Percentiles rank a stretch among this genome's conserved stretches.
These are phyloP conservation scores for Psophia crepitans DNA, from an alignment of 2,113 vertebrate genomes.

Conservation along the genomic window DNA sequence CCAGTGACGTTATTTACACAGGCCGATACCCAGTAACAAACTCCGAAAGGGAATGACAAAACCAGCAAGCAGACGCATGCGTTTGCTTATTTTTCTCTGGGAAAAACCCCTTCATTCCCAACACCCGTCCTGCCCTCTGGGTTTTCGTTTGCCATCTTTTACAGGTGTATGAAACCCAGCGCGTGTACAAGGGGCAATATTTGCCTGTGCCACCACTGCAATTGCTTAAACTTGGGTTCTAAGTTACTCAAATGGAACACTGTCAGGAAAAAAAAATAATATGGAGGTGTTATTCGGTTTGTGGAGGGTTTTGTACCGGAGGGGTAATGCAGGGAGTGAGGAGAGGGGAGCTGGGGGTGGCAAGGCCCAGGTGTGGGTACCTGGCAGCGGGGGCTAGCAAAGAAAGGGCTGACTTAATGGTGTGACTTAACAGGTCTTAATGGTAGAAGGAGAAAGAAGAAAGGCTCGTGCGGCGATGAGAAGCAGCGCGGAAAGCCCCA, in stretches of 20 bases:
- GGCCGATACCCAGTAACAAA: neutral
- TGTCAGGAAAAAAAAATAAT: too few species aligned
- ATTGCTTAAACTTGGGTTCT: rapidly evolving
- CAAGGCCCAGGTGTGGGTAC: neutral
- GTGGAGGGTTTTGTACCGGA: too few species aligned
- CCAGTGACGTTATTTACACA: neutral
- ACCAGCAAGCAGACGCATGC: neutral
- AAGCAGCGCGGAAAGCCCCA: rapidly evolving
- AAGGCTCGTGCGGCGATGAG: rapidly evolving
- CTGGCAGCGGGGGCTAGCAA: neutral
- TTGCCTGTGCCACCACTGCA: too few species aligned
- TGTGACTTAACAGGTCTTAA: too few species aligned
- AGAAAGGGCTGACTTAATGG: too few species aligned
- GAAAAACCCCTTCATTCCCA: neutral
- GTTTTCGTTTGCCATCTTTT: neutral
- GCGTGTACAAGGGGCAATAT: neutral
- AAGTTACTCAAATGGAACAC: neutral
- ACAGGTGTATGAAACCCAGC: neutral
- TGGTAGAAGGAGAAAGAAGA: neutral
- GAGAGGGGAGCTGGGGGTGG: neutral
- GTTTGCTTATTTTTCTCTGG: neutral
- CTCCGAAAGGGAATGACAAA: neutral
- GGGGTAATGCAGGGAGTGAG: too few species aligned
- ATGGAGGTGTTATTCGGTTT: neutral
- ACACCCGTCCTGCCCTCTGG: neutral